These are phyloP conservation scores for Shargacucullia verbasci DNA, from an alignment of 2,888 invertebrate species.

Conservation along the genomic window DNA sequence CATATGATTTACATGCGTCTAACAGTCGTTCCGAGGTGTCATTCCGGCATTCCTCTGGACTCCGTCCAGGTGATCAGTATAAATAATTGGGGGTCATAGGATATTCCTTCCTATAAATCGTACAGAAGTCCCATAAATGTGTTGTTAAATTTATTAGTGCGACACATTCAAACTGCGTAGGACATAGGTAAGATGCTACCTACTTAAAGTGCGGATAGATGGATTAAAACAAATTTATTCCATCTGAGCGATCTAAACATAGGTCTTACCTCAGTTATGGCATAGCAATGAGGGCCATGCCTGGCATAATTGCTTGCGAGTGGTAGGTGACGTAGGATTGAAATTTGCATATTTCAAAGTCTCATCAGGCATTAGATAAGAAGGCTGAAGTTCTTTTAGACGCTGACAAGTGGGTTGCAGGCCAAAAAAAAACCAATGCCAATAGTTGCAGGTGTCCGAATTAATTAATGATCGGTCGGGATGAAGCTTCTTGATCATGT, in stretches of 20 bases:
- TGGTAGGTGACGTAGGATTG: slow-evolving; percentile 1
- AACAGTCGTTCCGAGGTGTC: slow-evolving; percentile 65
- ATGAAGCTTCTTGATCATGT: slow-evolving; percentile 36
- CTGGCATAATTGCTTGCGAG: slow-evolving; percentile 8
- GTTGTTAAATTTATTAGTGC: slow-evolving; percentile 14
- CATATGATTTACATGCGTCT: slow-evolving; percentile 71
- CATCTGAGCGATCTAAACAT: slow-evolving; percentile 19
- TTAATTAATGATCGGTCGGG: slow-evolving; percentile 28
- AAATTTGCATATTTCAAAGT: slow-evolving; percentile 1
- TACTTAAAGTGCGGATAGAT: slow-evolving; percentile 9
- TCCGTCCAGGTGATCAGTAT: slow-evolving; percentile 78
- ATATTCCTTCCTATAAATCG: slow-evolving; percentile 48
- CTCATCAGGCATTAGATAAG: slow-evolving; percentile 22
- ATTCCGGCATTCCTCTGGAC: slow-evolving; percentile 79
- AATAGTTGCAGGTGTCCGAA: slow-evolving; percentile 45
- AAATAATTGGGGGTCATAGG: slow-evolving; percentile 64
- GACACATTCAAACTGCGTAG: slow-evolving; percentile 18
- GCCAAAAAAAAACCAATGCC: slow-evolving; percentile 58
- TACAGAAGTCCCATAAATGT: slow-evolving; percentile 37
- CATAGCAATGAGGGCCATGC: slow-evolving; percentile 15
- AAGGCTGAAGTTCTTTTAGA: slow-evolving; percentile 29
- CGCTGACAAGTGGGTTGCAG: slow-evolving; percentile 39
- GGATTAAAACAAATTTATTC: slow-evolving; percentile 24
- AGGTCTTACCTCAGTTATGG: slow-evolving; percentile 26
- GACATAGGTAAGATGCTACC: slow-evolving; percentile 11